Evolutionary conservation across 2,113 vertebrate genomes (phyloP).

Genomic region (Mus pahari): DNA sequence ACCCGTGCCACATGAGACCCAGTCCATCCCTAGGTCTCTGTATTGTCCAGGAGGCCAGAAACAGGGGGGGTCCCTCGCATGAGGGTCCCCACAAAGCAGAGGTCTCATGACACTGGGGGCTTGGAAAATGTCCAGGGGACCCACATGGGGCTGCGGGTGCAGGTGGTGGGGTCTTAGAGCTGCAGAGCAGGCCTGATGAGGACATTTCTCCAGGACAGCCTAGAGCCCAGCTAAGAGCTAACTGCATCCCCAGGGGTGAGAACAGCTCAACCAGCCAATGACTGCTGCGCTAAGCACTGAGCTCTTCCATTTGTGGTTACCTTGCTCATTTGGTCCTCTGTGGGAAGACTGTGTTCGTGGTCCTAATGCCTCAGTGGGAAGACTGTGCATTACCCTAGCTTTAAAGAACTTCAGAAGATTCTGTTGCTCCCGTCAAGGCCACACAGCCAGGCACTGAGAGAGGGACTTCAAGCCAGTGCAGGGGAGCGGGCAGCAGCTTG

Average conservation of each 20-base stretch:
- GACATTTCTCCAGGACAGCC: neutral
- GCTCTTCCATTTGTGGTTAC: neutral
- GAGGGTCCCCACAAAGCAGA: neutral
- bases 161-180: neutral
- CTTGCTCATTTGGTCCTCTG: neutral
- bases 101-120: neutral
- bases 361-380: neutral
- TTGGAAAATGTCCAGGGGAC: conserved; percentile 1
- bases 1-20: neutral
- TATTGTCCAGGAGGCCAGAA: neutral
- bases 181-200: neutral
- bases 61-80: neutral
- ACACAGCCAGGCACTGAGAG: neutral
- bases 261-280: neutral
- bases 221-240: neutral
- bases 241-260: neutral
- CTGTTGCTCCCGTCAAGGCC: neutral
- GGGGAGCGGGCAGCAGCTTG: neutral
- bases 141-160: neutral
- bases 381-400: neutral
- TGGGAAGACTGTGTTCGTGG: neutral
- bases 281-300: too few relatives aligned
- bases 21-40: neutral
- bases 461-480: neutral
- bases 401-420: neutral